phyloP scores from a whole-genome alignment of 2,888 invertebrate genomes.

The Mylabris sibirica region DNA sequence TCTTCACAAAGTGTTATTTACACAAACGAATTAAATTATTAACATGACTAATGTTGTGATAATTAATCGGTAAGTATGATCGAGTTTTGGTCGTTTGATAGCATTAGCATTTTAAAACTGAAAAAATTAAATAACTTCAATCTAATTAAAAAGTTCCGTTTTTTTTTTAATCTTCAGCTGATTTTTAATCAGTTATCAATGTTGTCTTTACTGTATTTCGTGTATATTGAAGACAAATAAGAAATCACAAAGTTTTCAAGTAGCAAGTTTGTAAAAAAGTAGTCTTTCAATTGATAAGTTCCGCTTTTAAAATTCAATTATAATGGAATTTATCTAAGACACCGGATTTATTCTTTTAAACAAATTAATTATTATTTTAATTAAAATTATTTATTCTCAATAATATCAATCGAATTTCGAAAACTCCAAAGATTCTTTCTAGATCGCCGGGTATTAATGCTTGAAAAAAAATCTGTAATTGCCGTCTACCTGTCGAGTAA shows the following conservation, averaged over 20 bases:
- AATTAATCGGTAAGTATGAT: constrained; percentile 44
- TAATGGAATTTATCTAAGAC: constrained; percentile 6
- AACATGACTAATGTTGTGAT: constrained; percentile 49
- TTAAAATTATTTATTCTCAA: not conserved
- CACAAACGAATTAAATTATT: constrained; percentile 29
- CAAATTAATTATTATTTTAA: constrained; percentile 8
- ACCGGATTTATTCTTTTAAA: not conserved
- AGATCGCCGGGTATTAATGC: constrained; percentile 15
- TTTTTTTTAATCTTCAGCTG: not conserved
- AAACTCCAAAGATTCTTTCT: not conserved
- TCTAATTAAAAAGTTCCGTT: constrained; percentile 3
- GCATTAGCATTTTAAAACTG: not conserved
- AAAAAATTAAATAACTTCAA: not conserved
- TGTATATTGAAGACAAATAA: constrained; percentile 12
- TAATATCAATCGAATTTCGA: not conserved
- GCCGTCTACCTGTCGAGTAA: constrained; percentile 29
- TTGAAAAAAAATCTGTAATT: constrained; percentile 24
- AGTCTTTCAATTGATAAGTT: constrained; percentile 8
- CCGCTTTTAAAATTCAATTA: not conserved
- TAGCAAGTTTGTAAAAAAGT: not conserved
- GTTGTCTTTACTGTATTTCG: not conserved
- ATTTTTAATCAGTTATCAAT: not conserved
- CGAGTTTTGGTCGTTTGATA: constrained; percentile 4
- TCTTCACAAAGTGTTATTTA: constrained; percentile 42
- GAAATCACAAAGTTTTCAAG: not conserved